Percentiles rank a stretch among this genome's conserved stretches.
These are phyloP conservation scores for Troides aeacus DNA, from an alignment of 2,888 invertebrate genomes.

Conservation along the genomic window DNA sequence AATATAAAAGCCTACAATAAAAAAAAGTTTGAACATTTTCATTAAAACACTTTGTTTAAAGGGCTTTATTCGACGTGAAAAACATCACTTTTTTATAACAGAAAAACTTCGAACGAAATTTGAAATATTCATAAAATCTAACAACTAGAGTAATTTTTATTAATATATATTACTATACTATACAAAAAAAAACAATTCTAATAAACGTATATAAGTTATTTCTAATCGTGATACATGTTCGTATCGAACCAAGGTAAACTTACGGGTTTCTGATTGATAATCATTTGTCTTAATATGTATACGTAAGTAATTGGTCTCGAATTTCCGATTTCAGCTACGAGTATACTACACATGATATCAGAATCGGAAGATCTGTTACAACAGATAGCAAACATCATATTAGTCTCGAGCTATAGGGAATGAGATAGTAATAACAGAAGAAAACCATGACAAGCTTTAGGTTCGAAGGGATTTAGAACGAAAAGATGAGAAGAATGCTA, in stretches of 20 bases:
- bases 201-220: not conserved
- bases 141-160: too few relatives aligned
- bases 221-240: not conserved
- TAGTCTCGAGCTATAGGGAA: too few relatives aligned
- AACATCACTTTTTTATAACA: not conserved
- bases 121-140: too few relatives aligned
- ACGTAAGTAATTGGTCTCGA: not conserved
- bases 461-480: too few relatives aligned
- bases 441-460: too few relatives aligned
- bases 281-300: not conserved
- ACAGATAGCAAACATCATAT: too few relatives aligned
- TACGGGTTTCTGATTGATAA: not conserved
- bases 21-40: constrained; percentile 13
- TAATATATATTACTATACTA: too few relatives aligned
- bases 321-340: not conserved
- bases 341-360: not conserved
- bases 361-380: too few relatives aligned
- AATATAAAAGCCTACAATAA: not conserved
- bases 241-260: not conserved
- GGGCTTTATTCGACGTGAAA: constrained; percentile 1
- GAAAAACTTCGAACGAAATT: not conserved
- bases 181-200: too few relatives aligned
- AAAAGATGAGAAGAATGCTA: too few relatives aligned
- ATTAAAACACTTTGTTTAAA: constrained; percentile 14
- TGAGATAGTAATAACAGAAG: too few relatives aligned